Percentiles rank a stretch among this genome's conserved stretches.
Conservation (phyloP, 2,888 invertebrate genomes). For the Lasius fuliginosus region DNA sequence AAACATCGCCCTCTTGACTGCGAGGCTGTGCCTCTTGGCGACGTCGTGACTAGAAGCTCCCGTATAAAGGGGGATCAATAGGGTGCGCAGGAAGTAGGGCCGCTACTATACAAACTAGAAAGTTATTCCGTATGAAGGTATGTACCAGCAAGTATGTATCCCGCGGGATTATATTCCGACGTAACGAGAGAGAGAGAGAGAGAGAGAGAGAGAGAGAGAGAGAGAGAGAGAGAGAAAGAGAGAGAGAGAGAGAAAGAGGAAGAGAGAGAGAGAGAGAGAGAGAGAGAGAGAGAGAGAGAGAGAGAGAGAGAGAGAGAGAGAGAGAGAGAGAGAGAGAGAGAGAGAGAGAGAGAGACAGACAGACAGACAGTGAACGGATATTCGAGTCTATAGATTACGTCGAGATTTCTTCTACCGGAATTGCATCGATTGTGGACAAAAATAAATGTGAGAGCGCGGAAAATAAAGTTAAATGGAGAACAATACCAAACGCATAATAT, state of each 20-base stretch:
- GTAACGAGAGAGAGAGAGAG: slow-evolving; percentile 64
- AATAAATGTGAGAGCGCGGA: not conserved
- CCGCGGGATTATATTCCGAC: slow-evolving; percentile 65
- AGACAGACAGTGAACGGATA: slow-evolving; percentile 58
- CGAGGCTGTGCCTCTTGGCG: slow-evolving; percentile 78
- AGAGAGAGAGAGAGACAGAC: too few species aligned
- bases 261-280: not conserved
- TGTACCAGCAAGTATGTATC: slow-evolving; percentile 68
- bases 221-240: too few species aligned
- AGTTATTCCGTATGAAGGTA: slow-evolving; percentile 70
- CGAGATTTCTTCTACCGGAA: slow-evolving; percentile 40
- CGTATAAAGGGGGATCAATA: slow-evolving; percentile 78
- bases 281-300: too few species aligned
- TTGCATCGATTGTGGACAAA: slow-evolving; percentile 7
- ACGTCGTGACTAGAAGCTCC: slow-evolving; percentile 78
- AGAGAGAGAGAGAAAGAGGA: too few species aligned
- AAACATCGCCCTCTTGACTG: slow-evolving; percentile 78
- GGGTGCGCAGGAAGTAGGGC: slow-evolving; percentile 75
- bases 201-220: too few species aligned
- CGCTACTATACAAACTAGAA: slow-evolving; percentile 77
- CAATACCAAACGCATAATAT: not conserved
- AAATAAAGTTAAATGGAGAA: slow-evolving; percentile 21
- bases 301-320: slow-evolving; percentile 17
- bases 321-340: too few species aligned
- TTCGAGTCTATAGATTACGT: slow-evolving; percentile 50